Percentiles rank a stretch among this genome's conserved stretches.
phyloP scores from a whole-genome alignment of 2,113 vertebrate genomes.

The Varanus komodoensis region DNA sequence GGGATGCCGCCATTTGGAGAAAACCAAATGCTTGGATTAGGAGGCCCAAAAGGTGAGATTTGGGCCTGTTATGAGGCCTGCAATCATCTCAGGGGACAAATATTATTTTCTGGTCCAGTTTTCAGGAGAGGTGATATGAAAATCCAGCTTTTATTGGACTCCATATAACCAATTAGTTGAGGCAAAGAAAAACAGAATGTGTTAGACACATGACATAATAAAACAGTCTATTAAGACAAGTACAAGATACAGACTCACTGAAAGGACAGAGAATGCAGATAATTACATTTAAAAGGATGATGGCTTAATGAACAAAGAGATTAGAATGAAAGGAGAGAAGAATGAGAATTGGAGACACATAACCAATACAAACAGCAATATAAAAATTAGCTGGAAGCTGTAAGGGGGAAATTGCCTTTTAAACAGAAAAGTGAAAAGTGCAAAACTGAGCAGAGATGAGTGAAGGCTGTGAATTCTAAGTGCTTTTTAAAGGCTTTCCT shows the following conservation, averaged over 20 bases:
- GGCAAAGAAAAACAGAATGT: background rate
- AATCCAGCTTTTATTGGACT: background rate
- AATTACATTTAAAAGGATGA: conserved; percentile 34
- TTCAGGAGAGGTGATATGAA: background rate
- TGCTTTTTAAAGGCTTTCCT: conserved; percentile 33
- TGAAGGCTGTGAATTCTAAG: conserved; percentile 25
- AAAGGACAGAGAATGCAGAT: conserved; percentile 11
- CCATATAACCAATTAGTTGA: conserved; percentile 3
- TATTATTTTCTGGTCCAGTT: background rate
- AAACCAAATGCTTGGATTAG: no score
- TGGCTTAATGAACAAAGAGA: conserved; percentile 30
- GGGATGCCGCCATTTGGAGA: no score
- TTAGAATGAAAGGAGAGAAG: conserved; percentile 23
- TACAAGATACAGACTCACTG: conserved; percentile 1
- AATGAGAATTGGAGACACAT: conserved; percentile 3
- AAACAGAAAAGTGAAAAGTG: conserved; percentile 18
- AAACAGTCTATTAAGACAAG: conserved; percentile 29
- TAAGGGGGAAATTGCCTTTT: conserved; percentile 43
- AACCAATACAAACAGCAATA: conserved; percentile 34
- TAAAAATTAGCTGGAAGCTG: conserved; percentile 44
- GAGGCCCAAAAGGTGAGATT: no score
- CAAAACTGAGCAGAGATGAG: conserved; percentile 4
- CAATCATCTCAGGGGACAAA: background rate
- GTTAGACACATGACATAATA: conserved; percentile 14
- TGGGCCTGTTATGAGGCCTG: background rate